Base-by-base conservation (phyloP, 2,113 vertebrate genomes). In the Oenanthe oenanthe region DNA sequence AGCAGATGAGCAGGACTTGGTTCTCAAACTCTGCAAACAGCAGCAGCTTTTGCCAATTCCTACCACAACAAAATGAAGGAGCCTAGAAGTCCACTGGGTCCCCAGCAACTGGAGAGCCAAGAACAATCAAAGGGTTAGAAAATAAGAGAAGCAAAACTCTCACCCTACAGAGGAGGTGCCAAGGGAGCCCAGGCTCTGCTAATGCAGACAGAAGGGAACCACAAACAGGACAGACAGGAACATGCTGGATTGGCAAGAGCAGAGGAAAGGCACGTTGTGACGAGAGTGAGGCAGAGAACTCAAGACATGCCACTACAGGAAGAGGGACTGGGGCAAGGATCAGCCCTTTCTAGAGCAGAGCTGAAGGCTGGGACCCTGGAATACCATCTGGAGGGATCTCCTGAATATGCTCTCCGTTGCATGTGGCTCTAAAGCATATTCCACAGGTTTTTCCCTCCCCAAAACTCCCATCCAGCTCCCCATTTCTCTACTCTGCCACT, bases 21-120 rank as follows among this genome's bases (percentile, higher is more conserved):
- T 71, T 72, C 70, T 81, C 76, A 71, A 92, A 71, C 73, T 25
- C 60, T 9, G 54, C 87, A 61, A 95, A 77, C n/a, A 42, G 84
- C 70, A 61, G 77, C 58, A 21, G 76, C 3, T 1, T 36, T 79
- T 76, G 65, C 86, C 91, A 91, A 47, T 34, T 91, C 84, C 84
- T 75, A 89, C 93, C 93, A 78, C 93, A 94, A 91, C 70, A 96
- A 95, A 95, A 87, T 50, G 29, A 88, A 80, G 91, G 57, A 93
- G 81, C 50, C 74, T 81, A 82, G 80, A 75, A 89, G 77, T 92
- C 81, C 71, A 0, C 71, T 56, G 78, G 32, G 79, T 78, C 76
- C 40, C 57, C 0, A 0, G 78, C 13, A 34, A 92, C 36, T 36
- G 67, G 51, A 89, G 70, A 89, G 84, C 60, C 77, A 43, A 66